These are phyloP conservation scores for Carcharodon carcharias DNA, from an alignment of 2,797 vertebrate species.

Conservation along the genomic window DNA sequence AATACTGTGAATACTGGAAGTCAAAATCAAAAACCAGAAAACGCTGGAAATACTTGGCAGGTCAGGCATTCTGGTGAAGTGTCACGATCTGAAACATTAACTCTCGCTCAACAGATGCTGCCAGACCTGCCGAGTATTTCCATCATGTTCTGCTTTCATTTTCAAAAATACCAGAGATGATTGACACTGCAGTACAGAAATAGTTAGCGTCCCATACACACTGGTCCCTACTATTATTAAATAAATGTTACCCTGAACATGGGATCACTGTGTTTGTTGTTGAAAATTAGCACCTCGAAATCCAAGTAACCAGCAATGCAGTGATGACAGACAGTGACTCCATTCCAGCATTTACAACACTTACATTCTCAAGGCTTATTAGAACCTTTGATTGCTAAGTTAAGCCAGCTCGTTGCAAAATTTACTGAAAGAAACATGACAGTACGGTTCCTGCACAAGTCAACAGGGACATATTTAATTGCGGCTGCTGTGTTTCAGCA, in stretches of 20 bases:
- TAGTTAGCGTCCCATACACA: background rate
- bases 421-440: background rate
- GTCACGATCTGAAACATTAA: too few species aligned
- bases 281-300: background rate
- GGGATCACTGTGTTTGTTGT: background rate
- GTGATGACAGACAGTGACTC: background rate
- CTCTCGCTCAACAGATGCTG: too few species aligned
- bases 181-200: background rate
- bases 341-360: background rate
- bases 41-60: background rate
- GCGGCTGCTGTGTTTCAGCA: background rate
- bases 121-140: background rate
- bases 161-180: background rate
- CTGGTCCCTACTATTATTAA: background rate
- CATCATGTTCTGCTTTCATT: background rate
- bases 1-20: background rate
- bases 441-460: background rate
- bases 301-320: background rate
- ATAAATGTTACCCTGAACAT: background rate
- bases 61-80: too few species aligned
- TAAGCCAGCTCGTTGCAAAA: background rate
- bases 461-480: background rate
- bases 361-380: background rate
- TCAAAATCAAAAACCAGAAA: background rate
- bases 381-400: background rate